Percentiles rank a stretch among this genome's conserved stretches.
Evolutionary conservation across 2,797 vertebrate species (phyloP).

Genomic region (Urophycis tenuis): DNA sequence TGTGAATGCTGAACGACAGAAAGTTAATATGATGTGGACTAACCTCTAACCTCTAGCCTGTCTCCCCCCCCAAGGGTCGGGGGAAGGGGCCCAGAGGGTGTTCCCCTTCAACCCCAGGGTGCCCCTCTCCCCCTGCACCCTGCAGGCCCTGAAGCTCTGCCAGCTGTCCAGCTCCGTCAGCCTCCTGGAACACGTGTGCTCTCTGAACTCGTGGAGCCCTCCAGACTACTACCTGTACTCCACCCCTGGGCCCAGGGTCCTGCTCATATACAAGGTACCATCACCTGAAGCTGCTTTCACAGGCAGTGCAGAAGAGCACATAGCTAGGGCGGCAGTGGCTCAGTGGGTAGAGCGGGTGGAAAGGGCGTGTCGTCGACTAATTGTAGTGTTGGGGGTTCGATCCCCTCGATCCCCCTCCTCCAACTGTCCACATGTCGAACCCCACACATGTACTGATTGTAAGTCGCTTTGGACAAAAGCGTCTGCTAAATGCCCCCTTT

Average conservation of each 20-base stretch:
- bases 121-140: neutral
- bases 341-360: too few relatives aligned
- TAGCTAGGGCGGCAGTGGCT: too few relatives aligned
- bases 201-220: neutral
- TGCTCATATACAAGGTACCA: neutral
- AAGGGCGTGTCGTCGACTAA: too few relatives aligned
- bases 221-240: slow-evolving; percentile 1
- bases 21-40: neutral
- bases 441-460: too few relatives aligned
- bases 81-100: neutral
- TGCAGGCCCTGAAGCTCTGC: neutral
- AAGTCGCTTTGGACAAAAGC: too few relatives aligned
- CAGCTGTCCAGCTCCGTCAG: neutral
- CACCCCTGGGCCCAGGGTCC: neutral
- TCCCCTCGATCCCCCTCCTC: too few relatives aligned
- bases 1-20: neutral
- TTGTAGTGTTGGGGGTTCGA: too few relatives aligned
- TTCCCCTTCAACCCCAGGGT: neutral
- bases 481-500: too few relatives aligned
- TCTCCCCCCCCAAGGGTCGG: neutral
- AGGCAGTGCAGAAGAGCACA: too few relatives aligned
- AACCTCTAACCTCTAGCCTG: neutral
- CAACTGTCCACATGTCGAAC: too few relatives aligned
- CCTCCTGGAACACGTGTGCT: neutral
- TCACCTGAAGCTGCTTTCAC: too few relatives aligned